Evolutionary conservation across 2,888 invertebrate species (phyloP).

Genomic region (Drosophila borborema): DNA sequence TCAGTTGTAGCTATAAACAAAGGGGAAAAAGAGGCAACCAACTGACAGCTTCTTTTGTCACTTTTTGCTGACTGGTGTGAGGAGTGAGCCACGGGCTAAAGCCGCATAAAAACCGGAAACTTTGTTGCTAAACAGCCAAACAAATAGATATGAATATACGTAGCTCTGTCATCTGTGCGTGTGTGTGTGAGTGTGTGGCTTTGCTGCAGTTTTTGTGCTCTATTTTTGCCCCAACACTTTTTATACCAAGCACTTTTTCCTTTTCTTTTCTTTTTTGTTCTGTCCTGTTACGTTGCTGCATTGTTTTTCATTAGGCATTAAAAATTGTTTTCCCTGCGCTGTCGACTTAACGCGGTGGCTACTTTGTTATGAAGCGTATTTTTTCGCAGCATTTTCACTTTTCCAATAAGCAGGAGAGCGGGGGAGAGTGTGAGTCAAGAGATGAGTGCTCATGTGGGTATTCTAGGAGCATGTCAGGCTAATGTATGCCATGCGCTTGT

Average conservation of each 20-base stretch:
- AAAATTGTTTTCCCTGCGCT: constrained; percentile 70
- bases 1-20: constrained; percentile 46
- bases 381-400: constrained; percentile 50
- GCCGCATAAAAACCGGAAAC: constrained; percentile 59
- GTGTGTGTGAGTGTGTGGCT: constrained; percentile 4
- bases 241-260: constrained; percentile 19
- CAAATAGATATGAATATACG: constrained; percentile 69
- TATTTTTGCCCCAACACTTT: constrained; percentile 29
- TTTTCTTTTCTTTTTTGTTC: constrained; percentile 3
- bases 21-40: constrained; percentile 26
- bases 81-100: constrained; percentile 50
- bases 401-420: constrained; percentile 8
- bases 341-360: constrained; percentile 62
- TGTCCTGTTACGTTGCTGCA: constrained; percentile 40
- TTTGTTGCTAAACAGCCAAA: constrained; percentile 71
- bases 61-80: constrained; percentile 56
- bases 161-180: constrained; percentile 9
- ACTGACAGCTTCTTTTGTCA: constrained; percentile 73
- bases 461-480: constrained; percentile 55
- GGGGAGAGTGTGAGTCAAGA: not conserved
- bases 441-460: constrained; percentile 1
- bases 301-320: constrained; percentile 74
- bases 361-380: constrained; percentile 53
- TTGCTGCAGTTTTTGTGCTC: constrained; percentile 40
- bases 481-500: constrained; percentile 63